Percentiles rank a stretch among this genome's conserved stretches.
phyloP scores from a whole-genome alignment of 2,113 vertebrate species.

The mouse (Mus musculus) region GRCm39 chr3:78581501-78582000 shows the following conservation, averaged over 20 bases:
- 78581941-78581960: not conserved
- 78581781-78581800: not conserved
- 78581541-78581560: accelerated
- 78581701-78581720: not conserved
- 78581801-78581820: not conserved
- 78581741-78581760: not conserved
- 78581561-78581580: not conserved
- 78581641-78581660: accelerated
- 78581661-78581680: not conserved
- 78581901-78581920: not conserved
- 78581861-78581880: not conserved
- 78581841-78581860: not conserved
- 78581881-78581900: not conserved
- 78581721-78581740: not conserved
- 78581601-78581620: not conserved
- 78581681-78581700: not conserved
- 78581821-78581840: not conserved
- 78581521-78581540: not conserved
- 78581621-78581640: not conserved
- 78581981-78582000: not conserved
- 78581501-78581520: not conserved
- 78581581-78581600: too few relatives aligned
- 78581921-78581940: not conserved
- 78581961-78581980: not conserved
- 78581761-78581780: not conserved